These are phyloP conservation scores for Alfaro cultratus DNA, from an alignment of 2,797 vertebrate species.

Conservation along the genomic window DNA sequence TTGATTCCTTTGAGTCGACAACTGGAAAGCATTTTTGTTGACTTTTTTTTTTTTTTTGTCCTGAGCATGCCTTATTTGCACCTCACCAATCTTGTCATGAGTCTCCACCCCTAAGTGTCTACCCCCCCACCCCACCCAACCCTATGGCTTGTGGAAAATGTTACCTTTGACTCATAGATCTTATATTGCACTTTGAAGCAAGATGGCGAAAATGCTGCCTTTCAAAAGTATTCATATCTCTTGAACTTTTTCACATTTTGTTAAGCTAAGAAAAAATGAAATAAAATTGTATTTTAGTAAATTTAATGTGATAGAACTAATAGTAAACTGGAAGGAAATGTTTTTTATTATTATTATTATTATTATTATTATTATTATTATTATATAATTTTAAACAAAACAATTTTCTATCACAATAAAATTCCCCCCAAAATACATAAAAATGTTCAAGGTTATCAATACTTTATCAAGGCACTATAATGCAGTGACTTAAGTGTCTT, in stretches of 20 bases:
- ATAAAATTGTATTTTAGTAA: neutral
- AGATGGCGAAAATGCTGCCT: conserved; percentile 11
- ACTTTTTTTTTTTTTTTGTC: conserved; percentile 81
- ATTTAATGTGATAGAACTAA: neutral
- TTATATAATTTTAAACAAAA: neutral
- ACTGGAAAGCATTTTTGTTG: conserved; percentile 71
- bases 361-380: no score
- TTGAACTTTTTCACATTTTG: neutral
- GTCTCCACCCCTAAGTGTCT: conserved; percentile 80
- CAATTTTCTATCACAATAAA: neutral
- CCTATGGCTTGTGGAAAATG: conserved; percentile 66
- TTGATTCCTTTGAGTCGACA: conserved; percentile 71
- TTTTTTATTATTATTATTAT: no score
- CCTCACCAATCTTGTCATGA: conserved; percentile 38
- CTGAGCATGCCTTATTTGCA: conserved; percentile 93
- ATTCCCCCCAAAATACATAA: neutral
- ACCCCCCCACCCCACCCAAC: conserved; percentile 30
- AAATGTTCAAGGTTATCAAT: neutral
- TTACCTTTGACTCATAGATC: conserved; percentile 61
- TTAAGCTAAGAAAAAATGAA: neutral
- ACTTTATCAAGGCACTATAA: neutral
- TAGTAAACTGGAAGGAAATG: neutral
- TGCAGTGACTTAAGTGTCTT: neutral
- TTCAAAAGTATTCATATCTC: neutral
- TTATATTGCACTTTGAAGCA: conserved; percentile 14